These are phyloP conservation scores for Prietella phreatophila DNA, from an alignment of 2,113 vertebrate genomes.

Conservation along the genomic window DNA sequence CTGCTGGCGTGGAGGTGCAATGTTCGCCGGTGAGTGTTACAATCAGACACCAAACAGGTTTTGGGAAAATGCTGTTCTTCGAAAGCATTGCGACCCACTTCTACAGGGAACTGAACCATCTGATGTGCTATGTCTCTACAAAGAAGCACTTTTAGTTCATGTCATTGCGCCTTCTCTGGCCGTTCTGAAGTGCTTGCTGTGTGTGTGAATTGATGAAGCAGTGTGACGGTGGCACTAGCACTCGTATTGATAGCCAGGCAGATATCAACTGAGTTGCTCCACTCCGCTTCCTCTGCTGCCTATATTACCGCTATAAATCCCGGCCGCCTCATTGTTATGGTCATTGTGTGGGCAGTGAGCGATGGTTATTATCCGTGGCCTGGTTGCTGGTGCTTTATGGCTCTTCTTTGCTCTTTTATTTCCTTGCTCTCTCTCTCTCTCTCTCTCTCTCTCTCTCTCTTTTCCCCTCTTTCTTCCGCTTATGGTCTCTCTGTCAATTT, in stretches of 20 bases:
- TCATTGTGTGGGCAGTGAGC: conserved; percentile 76
- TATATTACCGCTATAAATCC: conserved; percentile 77
- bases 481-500: conserved; percentile 55
- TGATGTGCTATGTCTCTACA: background rate
- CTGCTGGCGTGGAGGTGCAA: background rate
- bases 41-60: background rate
- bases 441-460: conserved; percentile 4
- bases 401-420: conserved; percentile 9
- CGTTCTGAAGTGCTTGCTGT: background rate
- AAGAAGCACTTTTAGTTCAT: background rate
- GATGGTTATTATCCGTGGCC: conserved; percentile 74
- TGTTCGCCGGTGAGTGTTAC: background rate
- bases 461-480: background rate
- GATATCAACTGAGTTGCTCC: conserved; percentile 39
- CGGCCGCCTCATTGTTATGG: conserved; percentile 73
- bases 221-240: conserved; percentile 48
- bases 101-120: background rate
- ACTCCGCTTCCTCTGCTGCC: conserved; percentile 39
- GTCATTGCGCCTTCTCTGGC: background rate
- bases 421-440: conserved; percentile 42
- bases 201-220: conserved; percentile 52
- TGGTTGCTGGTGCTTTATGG: conserved; percentile 69
- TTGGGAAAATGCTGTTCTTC: background rate
- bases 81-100: background rate
- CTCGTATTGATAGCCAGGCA: conserved; percentile 52